Conservation (phyloP, 2,888 invertebrate genomes). For the Drosophila pseudotalamancana region DNA sequence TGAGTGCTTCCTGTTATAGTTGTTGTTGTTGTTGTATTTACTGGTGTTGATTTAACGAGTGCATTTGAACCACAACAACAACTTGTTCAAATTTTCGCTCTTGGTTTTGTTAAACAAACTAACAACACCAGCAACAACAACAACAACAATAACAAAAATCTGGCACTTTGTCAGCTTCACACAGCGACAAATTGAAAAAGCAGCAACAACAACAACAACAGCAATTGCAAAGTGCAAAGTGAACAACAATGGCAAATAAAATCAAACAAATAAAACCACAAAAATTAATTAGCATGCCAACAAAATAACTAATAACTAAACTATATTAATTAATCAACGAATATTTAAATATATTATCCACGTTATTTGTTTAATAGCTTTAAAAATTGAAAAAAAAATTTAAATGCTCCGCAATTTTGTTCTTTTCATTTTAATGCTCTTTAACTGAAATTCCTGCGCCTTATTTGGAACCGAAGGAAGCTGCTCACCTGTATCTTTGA, state of each 20-base stretch:
- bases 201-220: constrained; percentile 21
- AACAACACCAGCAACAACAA: constrained; percentile 10
- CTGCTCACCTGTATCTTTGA: constrained; percentile 63
- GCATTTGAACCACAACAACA: constrained; percentile 48
- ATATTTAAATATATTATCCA: too few relatives aligned
- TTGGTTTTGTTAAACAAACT: constrained; percentile 58
- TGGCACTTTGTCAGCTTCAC: constrained; percentile 64
- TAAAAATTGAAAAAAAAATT: too few relatives aligned
- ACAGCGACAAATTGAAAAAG: constrained; percentile 54
- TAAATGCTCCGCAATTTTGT: too few relatives aligned
- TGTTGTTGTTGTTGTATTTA: constrained; percentile 13
- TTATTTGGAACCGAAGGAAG: constrained; percentile 28
- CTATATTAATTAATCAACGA: constrained; percentile 71
- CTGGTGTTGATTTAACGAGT: constrained; percentile 47
- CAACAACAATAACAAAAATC: constrained; percentile 28
- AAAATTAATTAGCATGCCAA: constrained; percentile 68
- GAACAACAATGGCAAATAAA: constrained; percentile 42
- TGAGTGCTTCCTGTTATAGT: constrained; percentile 17
- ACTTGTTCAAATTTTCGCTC: constrained; percentile 54
- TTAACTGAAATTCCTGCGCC: constrained; percentile 60
- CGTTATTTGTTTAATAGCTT: too few relatives aligned
- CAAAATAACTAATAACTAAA: constrained; percentile 47
- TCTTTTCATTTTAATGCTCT: constrained; percentile 77
- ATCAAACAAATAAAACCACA: constrained; percentile 63
- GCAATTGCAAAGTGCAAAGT: constrained; percentile 36